These are phyloP conservation scores for Drosophila neotestacea DNA, from an alignment of 2,888 invertebrate species.

Conservation along the genomic window DNA sequence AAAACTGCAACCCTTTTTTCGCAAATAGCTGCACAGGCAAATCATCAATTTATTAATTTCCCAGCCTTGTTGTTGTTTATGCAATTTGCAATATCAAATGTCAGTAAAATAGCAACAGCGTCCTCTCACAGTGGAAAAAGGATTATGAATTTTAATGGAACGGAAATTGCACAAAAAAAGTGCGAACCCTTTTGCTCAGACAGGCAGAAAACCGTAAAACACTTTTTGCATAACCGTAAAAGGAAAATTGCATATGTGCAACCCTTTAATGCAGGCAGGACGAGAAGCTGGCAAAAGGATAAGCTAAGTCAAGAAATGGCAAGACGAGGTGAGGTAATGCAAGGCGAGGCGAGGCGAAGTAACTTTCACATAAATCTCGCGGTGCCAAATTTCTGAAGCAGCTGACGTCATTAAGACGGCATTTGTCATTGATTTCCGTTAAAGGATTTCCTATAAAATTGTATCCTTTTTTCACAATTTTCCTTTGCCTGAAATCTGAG, in stretches of 20 bases:
- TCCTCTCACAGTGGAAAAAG: slow-evolving; percentile 39
- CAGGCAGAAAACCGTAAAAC: slow-evolving; percentile 72
- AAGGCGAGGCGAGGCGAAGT: slow-evolving; percentile 9
- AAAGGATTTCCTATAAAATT: slow-evolving; percentile 65
- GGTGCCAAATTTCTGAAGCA: slow-evolving; percentile 50
- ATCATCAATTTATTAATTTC: slow-evolving; percentile 71
- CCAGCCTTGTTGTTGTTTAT: slow-evolving; percentile 68
- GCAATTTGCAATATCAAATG: slow-evolving; percentile 76
- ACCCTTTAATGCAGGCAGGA: slow-evolving; percentile 58
- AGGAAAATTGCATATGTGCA: slow-evolving; percentile 43
- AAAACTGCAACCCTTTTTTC: slow-evolving; percentile 60
- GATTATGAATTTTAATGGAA: slow-evolving; percentile 65
- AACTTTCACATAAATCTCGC: slow-evolving; percentile 71
- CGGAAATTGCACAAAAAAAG: slow-evolving; percentile 18
- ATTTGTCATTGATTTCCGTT: slow-evolving; percentile 74
- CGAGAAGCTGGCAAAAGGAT: slow-evolving; percentile 8
- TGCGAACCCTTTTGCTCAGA: slow-evolving; percentile 62
- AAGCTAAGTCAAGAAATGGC: slow-evolving; percentile 7
- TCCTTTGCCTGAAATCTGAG: slow-evolving; percentile 59
- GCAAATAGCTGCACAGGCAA: slow-evolving; percentile 29
- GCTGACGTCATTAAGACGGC: slow-evolving; percentile 71
- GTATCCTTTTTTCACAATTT: slow-evolving; percentile 47
- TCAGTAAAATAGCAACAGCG: slow-evolving; percentile 56
- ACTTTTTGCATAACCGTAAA: slow-evolving; percentile 53
- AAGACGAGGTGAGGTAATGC: not conserved